These are phyloP conservation scores for Coelinius sp. DNA, from an alignment of 2,888 invertebrate species.

Conservation along the genomic window DNA sequence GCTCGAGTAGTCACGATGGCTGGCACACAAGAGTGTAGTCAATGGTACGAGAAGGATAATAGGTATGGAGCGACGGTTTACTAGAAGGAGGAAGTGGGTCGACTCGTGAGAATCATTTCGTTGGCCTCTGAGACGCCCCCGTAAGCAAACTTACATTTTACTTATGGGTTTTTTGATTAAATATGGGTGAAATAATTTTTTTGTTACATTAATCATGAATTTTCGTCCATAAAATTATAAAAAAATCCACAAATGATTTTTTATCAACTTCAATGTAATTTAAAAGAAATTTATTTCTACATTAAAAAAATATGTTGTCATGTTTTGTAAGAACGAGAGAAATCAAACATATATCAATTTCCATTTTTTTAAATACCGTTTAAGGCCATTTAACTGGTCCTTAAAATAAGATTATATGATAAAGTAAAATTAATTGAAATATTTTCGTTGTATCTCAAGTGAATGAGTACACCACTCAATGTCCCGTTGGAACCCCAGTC, in stretches of 20 bases:
- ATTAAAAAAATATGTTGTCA: too few relatives aligned
- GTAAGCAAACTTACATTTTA: slow-evolving; percentile 18
- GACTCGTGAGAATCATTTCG: slow-evolving; percentile 57
- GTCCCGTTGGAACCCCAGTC: not conserved
- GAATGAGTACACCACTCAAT: not conserved
- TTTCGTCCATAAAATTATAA: too few relatives aligned
- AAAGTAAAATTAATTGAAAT: too few relatives aligned
- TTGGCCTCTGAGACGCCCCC: slow-evolving; percentile 42
- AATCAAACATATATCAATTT: too few relatives aligned
- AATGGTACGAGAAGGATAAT: slow-evolving; percentile 52
- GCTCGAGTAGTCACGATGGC: not conserved
- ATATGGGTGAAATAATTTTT: not conserved
- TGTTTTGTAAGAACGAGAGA: too few relatives aligned
- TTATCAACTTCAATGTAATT: too few relatives aligned
- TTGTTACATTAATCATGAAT: not conserved
- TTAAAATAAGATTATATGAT: too few relatives aligned
- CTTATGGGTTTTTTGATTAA: not conserved
- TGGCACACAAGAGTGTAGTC: slow-evolving; percentile 44
- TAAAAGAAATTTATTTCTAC: too few relatives aligned
- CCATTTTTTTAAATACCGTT: too few relatives aligned
- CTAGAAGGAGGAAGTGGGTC: slow-evolving; percentile 54
- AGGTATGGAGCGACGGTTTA: slow-evolving; percentile 33
- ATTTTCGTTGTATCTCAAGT: not conserved
- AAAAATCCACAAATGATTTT: too few relatives aligned
- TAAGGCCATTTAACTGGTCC: too few relatives aligned